A percentile compares a stretch with the other conserved stretches of the same genome.
phyloP scores from a whole-genome alignment of 1,140 invertebrate genomes.

The Acromyrmex heyeri region DNA sequence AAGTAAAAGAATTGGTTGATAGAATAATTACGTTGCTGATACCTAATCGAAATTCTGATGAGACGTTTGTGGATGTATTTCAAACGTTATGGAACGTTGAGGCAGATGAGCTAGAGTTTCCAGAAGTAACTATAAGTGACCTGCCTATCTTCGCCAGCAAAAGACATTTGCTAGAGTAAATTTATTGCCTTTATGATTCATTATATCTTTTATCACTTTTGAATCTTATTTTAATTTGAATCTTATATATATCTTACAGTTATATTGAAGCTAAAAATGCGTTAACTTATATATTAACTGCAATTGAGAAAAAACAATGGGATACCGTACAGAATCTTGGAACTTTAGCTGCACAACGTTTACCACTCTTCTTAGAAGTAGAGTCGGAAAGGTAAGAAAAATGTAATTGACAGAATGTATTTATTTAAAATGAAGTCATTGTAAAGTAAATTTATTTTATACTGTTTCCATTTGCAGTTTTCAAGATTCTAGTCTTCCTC shows the following conservation, averaged over 20 bases:
- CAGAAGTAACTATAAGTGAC: slow-evolving; percentile 64
- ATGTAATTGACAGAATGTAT: background rate
- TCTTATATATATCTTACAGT: slow-evolving; percentile 26
- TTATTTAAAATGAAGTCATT: background rate
- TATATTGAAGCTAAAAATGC: slow-evolving; percentile 34
- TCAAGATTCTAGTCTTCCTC: slow-evolving; percentile 70
- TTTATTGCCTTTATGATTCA: background rate
- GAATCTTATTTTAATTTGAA: slow-evolving; percentile 21
- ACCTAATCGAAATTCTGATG: slow-evolving; percentile 77
- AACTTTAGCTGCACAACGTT: slow-evolving; percentile 22
- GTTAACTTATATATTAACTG: slow-evolving; percentile 5
- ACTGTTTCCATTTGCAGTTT: slow-evolving; percentile 57
- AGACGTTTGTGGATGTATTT: slow-evolving; percentile 76
- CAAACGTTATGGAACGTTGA: slow-evolving; percentile 74
- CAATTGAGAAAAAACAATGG: slow-evolving; percentile 47
- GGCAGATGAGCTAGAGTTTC: slow-evolving; percentile 72
- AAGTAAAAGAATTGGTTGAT: slow-evolving; percentile 76
- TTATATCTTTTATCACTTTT: background rate
- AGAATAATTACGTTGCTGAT: slow-evolving; percentile 79
- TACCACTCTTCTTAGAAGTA: background rate
- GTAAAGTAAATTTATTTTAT: slow-evolving; percentile 35
- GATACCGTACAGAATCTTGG: slow-evolving; percentile 5
- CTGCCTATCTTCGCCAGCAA: slow-evolving; percentile 81
- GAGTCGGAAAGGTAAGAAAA: slow-evolving; percentile 22
- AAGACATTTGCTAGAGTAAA: slow-evolving; percentile 76